Conservation (phyloP, 2,888 invertebrate species). For the Koerneria pararmatus region DNA sequence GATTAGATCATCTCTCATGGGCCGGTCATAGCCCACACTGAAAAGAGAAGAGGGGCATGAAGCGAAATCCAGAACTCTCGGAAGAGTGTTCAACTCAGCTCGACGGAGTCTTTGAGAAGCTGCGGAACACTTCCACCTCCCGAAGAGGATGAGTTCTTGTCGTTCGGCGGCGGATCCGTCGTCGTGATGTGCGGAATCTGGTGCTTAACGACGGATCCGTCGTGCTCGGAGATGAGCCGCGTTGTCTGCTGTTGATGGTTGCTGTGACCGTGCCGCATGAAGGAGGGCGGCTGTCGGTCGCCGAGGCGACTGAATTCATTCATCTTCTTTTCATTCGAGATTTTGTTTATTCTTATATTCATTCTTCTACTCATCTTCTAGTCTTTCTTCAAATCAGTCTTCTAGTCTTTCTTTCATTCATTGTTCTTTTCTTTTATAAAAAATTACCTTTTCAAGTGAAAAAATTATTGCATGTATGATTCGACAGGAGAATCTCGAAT, state of each 20-base stretch:
- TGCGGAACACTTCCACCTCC: constrained; percentile 36
- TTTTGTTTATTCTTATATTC: too few species aligned
- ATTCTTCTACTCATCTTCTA: too few species aligned
- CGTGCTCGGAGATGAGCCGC: constrained; percentile 47
- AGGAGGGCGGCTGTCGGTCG: constrained; percentile 40
- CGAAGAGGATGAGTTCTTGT: not conserved
- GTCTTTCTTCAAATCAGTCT: too few species aligned
- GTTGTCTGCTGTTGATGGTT: constrained; percentile 49
- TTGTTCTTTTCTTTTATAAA: too few species aligned
- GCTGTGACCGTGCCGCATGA: constrained; percentile 53
- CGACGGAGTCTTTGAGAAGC: constrained; percentile 41
- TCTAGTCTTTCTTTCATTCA: too few species aligned
- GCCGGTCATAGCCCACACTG: too few species aligned
- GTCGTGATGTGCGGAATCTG: constrained; percentile 44
- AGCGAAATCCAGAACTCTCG: not conserved
- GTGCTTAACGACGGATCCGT: constrained; percentile 46
- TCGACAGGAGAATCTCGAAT: too few species aligned
- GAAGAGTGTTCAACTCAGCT: constrained; percentile 10
- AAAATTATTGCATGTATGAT: too few species aligned
- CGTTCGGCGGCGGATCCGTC: constrained; percentile 33
- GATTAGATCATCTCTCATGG: too few species aligned
- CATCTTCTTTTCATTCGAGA: not conserved
- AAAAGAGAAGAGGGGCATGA: not conserved
- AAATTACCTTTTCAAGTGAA: too few species aligned
- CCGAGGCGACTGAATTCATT: constrained; percentile 11